These are phyloP conservation scores for Orientallactaga bullata DNA, from an alignment of 2,113 vertebrate species.

Conservation along the genomic window DNA sequence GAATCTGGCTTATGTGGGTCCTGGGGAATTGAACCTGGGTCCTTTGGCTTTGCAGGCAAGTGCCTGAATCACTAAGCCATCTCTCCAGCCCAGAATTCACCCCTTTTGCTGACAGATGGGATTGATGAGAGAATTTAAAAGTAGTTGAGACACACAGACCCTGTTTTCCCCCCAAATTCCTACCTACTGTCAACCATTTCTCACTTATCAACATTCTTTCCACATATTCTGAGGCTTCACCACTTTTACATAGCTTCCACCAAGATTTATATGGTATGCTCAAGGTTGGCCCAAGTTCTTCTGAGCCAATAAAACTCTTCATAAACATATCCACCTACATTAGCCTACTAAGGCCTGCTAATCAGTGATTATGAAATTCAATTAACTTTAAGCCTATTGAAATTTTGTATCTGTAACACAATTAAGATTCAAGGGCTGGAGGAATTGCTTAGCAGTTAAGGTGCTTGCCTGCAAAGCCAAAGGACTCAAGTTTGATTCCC, in stretches of 20 bases:
- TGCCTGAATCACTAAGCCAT: no score
- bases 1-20: no score
- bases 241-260: not conserved
- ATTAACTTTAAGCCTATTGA: not conserved
- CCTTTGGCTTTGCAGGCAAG: no score
- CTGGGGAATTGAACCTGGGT: no score
- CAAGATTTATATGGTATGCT: not conserved
- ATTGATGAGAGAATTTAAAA: not conserved
- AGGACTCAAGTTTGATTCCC: no score
- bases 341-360: not conserved
- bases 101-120: not conserved
- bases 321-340: not conserved
- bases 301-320: not conserved
- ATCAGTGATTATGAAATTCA: not conserved
- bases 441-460: no score
- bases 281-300: not conserved
- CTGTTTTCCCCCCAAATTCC: not conserved
- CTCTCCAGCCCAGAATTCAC: no score
- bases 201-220: not conserved
- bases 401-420: not conserved
- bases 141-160: not conserved
- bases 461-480: no score
- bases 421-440: slow-evolving; percentile 15
- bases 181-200: not conserved
- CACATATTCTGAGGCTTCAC: no score